Conservation (phyloP, 2,113 vertebrate species). For the Ceuthmochares aereus region DNA sequence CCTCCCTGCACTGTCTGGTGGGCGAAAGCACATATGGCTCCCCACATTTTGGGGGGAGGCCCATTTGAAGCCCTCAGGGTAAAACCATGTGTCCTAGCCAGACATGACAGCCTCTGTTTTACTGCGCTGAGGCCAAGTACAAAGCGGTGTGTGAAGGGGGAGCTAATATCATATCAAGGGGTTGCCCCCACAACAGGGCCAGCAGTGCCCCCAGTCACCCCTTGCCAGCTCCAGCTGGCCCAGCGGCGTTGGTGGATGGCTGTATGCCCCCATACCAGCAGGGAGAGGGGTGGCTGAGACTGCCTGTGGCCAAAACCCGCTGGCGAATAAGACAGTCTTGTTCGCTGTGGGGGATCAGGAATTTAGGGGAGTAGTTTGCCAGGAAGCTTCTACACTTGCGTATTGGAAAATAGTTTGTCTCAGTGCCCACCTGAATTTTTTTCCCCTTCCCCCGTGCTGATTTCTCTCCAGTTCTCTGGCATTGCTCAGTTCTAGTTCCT, state of each 20-base stretch:
- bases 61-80: background rate
- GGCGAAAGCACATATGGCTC: rapidly evolving
- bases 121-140: background rate
- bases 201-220: background rate
- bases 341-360: background rate
- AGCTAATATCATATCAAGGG: background rate
- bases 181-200: background rate
- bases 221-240: background rate
- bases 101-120: background rate
- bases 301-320: rapidly evolving
- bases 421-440: background rate
- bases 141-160: background rate
- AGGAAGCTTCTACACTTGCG: background rate
- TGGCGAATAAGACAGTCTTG: background rate
- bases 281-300: background rate
- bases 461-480: background rate
- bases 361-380: background rate
- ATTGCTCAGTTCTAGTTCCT: background rate
- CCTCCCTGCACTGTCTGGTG: background rate
- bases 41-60: background rate
- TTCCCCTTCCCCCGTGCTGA: background rate
- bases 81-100: background rate
- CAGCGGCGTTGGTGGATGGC: rapidly evolving
- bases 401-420: background rate
- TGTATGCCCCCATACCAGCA: rapidly evolving